These are phyloP conservation scores for Leiothrix lutea DNA, from an alignment of 2,113 vertebrate species.

Conservation along the genomic window DNA sequence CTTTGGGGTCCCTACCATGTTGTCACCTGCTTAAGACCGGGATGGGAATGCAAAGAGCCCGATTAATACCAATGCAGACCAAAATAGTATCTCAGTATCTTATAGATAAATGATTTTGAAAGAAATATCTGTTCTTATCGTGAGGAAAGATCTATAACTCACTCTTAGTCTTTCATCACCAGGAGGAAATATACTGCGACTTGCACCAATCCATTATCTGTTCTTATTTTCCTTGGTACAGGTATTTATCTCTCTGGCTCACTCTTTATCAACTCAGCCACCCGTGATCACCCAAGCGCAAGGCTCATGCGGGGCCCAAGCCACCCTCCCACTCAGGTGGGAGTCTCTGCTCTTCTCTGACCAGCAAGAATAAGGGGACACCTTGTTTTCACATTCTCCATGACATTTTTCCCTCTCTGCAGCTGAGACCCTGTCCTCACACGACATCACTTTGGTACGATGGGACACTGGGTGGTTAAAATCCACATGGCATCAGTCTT, in stretches of 20 bases:
- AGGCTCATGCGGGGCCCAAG: background rate
- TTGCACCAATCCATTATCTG: slow-evolving; percentile 41
- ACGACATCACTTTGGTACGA: rapidly evolving
- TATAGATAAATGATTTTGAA: slow-evolving; percentile 23
- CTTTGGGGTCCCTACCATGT: background rate
- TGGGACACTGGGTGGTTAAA: background rate
- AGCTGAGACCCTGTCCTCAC: background rate
- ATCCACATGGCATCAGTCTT: rapidly evolving
- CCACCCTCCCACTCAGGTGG: background rate
- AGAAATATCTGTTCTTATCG: slow-evolving; percentile 26
- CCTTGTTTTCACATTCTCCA: background rate
- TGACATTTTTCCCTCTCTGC: background rate
- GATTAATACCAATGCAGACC: slow-evolving; percentile 47
- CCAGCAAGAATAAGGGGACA: background rate
- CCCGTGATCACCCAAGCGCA: background rate
- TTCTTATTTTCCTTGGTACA: background rate
- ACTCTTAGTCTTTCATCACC: slow-evolving; percentile 50
- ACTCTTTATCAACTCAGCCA: slow-evolving; percentile 22
- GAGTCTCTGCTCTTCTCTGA: background rate
- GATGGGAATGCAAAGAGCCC: slow-evolving; percentile 25
- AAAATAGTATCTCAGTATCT: slow-evolving; percentile 25
- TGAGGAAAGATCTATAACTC: slow-evolving; percentile 35
- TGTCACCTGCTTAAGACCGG: background rate
- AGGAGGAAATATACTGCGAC: slow-evolving; percentile 17
- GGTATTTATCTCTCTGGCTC: slow-evolving; percentile 44